phyloP scores from a whole-genome alignment of 2,888 invertebrate species.

The Archips crataeganus region DNA sequence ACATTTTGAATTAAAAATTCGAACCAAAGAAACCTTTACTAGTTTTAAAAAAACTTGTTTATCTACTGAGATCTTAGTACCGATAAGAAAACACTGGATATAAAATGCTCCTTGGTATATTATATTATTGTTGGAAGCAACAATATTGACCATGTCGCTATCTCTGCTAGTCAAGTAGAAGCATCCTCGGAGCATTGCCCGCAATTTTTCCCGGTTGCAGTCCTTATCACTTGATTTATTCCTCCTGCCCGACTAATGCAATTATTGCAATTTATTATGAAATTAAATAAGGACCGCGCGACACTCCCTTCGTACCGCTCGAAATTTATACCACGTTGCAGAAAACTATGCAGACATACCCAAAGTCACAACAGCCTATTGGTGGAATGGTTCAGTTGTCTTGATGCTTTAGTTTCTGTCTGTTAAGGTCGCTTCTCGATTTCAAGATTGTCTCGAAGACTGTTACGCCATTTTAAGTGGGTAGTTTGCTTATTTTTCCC shows the following conservation, averaged over 20 bases:
- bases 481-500: conserved; percentile 84
- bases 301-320: conserved; percentile 59
- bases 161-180: background rate
- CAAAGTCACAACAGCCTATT: conserved; percentile 61
- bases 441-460: conserved; percentile 48
- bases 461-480: conserved; percentile 74
- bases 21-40: no score
- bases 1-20: no score
- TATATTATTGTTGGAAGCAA: background rate
- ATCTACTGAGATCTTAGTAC: background rate
- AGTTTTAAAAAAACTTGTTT: no score
- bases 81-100: background rate
- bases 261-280: conserved; percentile 85
- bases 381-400: conserved; percentile 58
- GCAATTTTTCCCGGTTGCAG: conserved; percentile 40
- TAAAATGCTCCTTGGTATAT: background rate
- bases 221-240: conserved; percentile 72
- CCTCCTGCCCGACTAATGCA: conserved; percentile 73
- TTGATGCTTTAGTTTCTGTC: conserved; percentile 63
- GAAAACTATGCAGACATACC: conserved; percentile 62
- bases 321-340: conserved; percentile 78
- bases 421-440: conserved; percentile 65
- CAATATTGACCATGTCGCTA: background rate
- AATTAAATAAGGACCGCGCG: conserved; percentile 81
- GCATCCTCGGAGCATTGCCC: conserved; percentile 21